Evolutionary conservation across 2,888 invertebrate species (phyloP).

Genomic region (Blomia tropicalis): DNA sequence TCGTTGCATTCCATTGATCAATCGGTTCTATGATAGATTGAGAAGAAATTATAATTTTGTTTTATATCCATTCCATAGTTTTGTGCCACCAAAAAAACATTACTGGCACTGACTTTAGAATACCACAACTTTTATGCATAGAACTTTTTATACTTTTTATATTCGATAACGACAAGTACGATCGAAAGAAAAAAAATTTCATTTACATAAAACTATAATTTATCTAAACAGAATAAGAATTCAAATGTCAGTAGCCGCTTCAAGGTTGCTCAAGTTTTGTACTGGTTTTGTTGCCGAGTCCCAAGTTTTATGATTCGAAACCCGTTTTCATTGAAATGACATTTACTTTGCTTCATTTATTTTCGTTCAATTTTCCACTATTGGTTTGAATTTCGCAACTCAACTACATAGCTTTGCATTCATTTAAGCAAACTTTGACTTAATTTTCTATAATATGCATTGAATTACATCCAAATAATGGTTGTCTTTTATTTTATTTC

Average conservation of each 20-base stretch:
- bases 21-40: neutral
- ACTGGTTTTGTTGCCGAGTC: neutral
- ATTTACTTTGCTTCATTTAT: neutral
- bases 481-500: no score
- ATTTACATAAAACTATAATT: neutral
- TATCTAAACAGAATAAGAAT: neutral
- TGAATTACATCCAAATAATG: no score
- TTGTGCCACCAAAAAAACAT: no score
- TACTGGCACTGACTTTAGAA: no score
- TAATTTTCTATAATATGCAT: no score
- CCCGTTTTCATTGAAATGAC: neutral
- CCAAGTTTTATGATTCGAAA: neutral
- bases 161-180: neutral
- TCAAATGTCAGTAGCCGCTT: no score
- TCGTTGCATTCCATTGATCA: neutral
- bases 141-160: neutral
- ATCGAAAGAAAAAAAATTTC: neutral
- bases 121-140: neutral
- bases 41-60: neutral
- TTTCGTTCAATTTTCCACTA: neutral
- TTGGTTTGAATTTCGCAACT: neutral
- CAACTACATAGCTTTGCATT: neutral
- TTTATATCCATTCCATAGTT: neutral
- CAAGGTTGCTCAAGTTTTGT: no score
- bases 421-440: neutral